phyloP scores from a whole-genome alignment of 2,888 invertebrate species.

The Onthophagus sagittarius region DNA sequence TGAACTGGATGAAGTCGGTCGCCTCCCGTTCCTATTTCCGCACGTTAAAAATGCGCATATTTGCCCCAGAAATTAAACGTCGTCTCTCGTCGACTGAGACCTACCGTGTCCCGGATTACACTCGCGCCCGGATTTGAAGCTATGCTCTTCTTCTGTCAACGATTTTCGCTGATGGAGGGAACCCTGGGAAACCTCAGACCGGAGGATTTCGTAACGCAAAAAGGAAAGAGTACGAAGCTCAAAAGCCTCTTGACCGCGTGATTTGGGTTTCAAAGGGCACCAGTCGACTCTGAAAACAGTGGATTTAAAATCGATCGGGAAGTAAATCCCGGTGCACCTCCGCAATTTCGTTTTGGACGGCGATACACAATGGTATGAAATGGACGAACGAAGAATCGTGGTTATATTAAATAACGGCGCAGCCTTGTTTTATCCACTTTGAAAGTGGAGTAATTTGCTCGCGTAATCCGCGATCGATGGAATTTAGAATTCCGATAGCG shows the following conservation, averaged over 20 bases:
- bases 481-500: not conserved
- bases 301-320: not conserved
- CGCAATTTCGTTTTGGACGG: too few species aligned
- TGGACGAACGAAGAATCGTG: too few species aligned
- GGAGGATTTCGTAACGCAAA: not conserved
- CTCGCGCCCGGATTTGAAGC: not conserved
- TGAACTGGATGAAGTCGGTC: not conserved
- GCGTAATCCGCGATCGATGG: not conserved
- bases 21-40: not conserved
- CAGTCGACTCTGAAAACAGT: not conserved
- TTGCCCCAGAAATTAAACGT: not conserved
- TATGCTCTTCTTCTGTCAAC: not conserved
- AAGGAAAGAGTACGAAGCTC: not conserved
- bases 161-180: not conserved
- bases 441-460: not conserved
- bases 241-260: not conserved
- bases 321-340: not conserved
- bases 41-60: constrained; percentile 7
- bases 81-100: not conserved
- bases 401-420: not conserved
- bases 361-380: too few species aligned
- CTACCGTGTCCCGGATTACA: not conserved
- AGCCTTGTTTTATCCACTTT: not conserved
- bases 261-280: not conserved
- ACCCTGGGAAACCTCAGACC: not conserved